Base-by-base conservation (phyloP, 2,113 vertebrate species). In the Spermophilus dauricus region DNA sequence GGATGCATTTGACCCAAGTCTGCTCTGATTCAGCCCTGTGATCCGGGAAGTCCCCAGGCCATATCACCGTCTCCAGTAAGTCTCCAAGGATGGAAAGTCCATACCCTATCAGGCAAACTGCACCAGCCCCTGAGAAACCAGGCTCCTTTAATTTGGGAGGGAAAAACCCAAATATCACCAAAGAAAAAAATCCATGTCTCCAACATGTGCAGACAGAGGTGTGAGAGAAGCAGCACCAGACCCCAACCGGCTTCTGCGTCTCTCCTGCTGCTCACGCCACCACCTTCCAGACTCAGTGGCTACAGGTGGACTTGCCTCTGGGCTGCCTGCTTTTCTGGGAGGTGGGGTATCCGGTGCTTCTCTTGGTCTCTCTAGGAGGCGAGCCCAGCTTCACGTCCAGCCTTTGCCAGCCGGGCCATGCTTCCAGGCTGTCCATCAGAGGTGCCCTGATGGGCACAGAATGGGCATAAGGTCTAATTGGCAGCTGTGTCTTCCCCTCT, bases 381-480 rank as follows among this genome's bases (percentile, higher is more conserved):
- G 22, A 6, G 45, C 22, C 17, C 37, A 34, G 6, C 30, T 6
- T 51, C 45, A 9, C 39, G 42, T 14, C 28, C 13, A 14, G 28
- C 56, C 72, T 12, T 30, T 77, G 37, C 26, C 24, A 48, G 22
- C 12, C 24, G 53, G 80, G 32, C n/a, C 22, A 22, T 3, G 2
- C 28, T 78, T 34, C 34, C 26, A 22, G 67, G 26, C 42, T 69
- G n/a, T 39, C 67, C 24, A 28, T 76, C 51, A 58, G 37, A 39
- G n/a, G 34, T 1, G 34, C 34, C 24, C 39, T 4, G 7, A 4
- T 53, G 18, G 20, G 2, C 26, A 45, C 22, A 30, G 1, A 4
- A 3, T 56, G 63, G 83, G 13, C 3, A 11, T 2, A 4, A 26
- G 16, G 39, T 37, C 18, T 42, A 1, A 42, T 2, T 13, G 53